phyloP scores from a whole-genome alignment of 2,113 vertebrate species.

The Sinocyclocheilus rhinocerous region DNA sequence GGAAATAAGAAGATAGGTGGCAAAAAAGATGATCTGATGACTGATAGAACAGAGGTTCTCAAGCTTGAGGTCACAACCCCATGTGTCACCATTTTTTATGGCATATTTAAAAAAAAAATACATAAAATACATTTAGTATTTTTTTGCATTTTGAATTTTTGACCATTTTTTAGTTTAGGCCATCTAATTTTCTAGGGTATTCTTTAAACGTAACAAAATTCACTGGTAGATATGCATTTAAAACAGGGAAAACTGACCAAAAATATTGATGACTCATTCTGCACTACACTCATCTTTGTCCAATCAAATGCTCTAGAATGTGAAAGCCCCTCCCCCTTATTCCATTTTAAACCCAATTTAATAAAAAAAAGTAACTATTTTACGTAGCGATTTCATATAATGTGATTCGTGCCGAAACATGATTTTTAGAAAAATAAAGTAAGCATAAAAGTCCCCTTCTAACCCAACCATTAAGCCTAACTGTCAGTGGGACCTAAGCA shows the following conservation, averaged over 20 bases:
- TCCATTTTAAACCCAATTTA: neutral
- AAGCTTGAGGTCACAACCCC: neutral
- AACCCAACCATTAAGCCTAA: neutral
- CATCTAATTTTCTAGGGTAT: too few species aligned
- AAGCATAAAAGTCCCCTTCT: neutral
- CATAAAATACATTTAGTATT: too few species aligned
- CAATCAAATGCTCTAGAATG: neutral
- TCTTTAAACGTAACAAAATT: neutral
- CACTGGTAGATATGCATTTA: neutral
- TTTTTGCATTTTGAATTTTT: too few species aligned
- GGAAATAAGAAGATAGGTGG: neutral
- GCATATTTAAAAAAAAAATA: too few species aligned
- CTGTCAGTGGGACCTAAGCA: too few species aligned
- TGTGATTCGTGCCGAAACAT: neutral
- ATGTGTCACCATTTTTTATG: neutral
- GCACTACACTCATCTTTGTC: neutral
- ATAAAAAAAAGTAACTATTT: neutral
- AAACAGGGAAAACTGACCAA: neutral
- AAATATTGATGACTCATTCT: neutral
- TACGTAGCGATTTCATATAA: neutral
- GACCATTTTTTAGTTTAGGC: too few species aligned
- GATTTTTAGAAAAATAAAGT: neutral
- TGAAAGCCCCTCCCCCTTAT: neutral
- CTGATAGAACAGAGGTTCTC: neutral
- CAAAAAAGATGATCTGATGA: neutral